Base-by-base conservation (phyloP, 2,113 vertebrate genomes). In the Rhombomys opimus region DNA sequence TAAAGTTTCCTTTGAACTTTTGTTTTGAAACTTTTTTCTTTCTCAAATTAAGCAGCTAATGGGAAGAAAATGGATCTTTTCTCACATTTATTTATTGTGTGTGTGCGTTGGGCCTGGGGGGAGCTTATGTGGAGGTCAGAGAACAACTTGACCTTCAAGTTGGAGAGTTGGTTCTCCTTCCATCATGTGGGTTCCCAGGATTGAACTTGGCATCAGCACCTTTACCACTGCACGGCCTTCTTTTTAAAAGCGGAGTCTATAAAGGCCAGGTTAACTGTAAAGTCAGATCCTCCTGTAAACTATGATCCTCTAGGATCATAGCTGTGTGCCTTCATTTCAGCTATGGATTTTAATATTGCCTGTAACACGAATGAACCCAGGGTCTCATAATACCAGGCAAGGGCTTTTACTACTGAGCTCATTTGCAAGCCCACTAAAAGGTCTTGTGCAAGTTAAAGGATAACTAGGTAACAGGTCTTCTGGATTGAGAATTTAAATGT, bases 401-500 rank as follows among this genome's bases (percentile, higher is more conserved):
- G 32, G 7, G 14, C 13, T 80, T 46, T 59, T n/a, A 80, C 63
- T 50, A 15, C 30, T 91, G 46, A 54, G 61, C 9, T 80, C 13
- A 68, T 14, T 18, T 27, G 76, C 22, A 52, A 38, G 41, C 61
- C 88, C 41, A 87, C 89, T 72, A 81, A 73, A 90, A 75, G 46
- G 20, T 87, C 46, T 84, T 84, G 77, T 52, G 54, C 70, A 84
- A 70, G 38, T 93, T 96, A 89, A 93, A 95, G 38, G 72, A 50
- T 27, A 87, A 27, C 12, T 67, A 54, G 63, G 57, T 32, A 84
- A 52, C 15, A 68, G n/a, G 41, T 85, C 54, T 89, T 95, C 92
- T 63, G 15, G 70, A 77, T 54, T 73, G 87, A 91, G 93, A 94
- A 90, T 88, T 90, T 63, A 93, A 20, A 61, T 87, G 87, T 85